A percentile compares a stretch with the other conserved stretches of the same genome.
These are phyloP conservation scores for Recurvirostra avosetta DNA, from an alignment of 2,113 vertebrate species.

Conservation along the genomic window DNA sequence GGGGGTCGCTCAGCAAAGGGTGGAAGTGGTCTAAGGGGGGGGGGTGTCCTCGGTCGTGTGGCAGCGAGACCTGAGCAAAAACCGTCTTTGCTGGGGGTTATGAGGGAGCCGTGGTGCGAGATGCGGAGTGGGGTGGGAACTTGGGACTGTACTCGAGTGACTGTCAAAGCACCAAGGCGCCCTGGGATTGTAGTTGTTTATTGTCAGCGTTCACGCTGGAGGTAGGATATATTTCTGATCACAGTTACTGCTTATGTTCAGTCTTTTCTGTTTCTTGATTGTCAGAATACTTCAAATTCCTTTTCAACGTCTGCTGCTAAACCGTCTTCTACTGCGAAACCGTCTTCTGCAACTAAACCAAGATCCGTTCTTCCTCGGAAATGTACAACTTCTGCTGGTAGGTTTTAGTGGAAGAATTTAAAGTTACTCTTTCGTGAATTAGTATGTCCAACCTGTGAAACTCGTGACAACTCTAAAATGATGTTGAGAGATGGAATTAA, in stretches of 20 bases:
- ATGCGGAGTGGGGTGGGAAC: fast-evolving
- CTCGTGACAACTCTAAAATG: not conserved
- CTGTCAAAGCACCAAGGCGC: not conserved
- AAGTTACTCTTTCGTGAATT: not conserved
- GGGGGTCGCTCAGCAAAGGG: not conserved
- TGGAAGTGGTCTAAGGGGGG: not conserved
- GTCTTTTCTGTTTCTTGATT: not conserved
- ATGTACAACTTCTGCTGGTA: not conserved
- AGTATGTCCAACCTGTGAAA: not conserved
- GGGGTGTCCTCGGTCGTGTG: not conserved
- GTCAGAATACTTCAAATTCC: not conserved
- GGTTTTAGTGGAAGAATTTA: not conserved
- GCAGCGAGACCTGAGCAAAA: not conserved
- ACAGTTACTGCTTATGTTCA: fast-evolving
- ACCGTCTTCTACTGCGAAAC: not conserved
- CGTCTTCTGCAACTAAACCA: not conserved
- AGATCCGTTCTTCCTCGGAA: not conserved
- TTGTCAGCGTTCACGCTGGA: not conserved
- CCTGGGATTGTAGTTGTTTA: not conserved
- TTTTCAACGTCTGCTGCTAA: not conserved
- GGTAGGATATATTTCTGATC: fast-evolving
- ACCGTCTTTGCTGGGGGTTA: fast-evolving
- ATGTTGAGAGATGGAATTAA: not conserved
- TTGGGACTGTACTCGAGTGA: not conserved
- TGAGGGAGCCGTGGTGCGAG: not conserved